Conservation (phyloP, 2,113 vertebrate genomes). For the Rhizomys pruinosus region DNA sequence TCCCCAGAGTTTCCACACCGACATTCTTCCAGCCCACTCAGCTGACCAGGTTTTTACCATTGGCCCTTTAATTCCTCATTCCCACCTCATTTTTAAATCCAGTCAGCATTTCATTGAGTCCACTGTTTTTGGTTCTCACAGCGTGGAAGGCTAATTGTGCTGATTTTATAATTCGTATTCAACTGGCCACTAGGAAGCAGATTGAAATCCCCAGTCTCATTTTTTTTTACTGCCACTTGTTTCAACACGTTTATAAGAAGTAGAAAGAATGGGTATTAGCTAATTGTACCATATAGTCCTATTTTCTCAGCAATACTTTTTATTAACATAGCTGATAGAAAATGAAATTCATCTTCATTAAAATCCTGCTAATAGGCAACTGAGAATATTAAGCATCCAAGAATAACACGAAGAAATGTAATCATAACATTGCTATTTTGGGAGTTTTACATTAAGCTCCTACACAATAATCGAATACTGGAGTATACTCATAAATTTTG, state of each 20-base stretch:
- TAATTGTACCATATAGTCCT: constrained; percentile 59
- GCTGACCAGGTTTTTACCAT: background rate
- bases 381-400: constrained; percentile 31
- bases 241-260: constrained; percentile 61
- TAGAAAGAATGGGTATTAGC: constrained; percentile 35
- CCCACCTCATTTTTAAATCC: background rate
- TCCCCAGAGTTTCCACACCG: background rate
- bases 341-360: constrained; percentile 67
- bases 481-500: constrained; percentile 66
- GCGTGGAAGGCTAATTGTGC: background rate
- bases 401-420: constrained; percentile 51
- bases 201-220: constrained; percentile 33
- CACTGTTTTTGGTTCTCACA: background rate
- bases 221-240: constrained; percentile 56
- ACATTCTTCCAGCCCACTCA: background rate
- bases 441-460: constrained; percentile 68
- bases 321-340: constrained; percentile 55
- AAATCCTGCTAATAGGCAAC: constrained; percentile 32
- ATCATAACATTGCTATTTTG: constrained; percentile 33
- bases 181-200: constrained; percentile 21
- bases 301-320: constrained; percentile 65
- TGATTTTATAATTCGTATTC: background rate
- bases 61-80: background rate
- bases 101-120: background rate
- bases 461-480: constrained; percentile 63